Base-by-base conservation (phyloP, 2,113 vertebrate species). In the Sturnus vulgaris region DNA sequence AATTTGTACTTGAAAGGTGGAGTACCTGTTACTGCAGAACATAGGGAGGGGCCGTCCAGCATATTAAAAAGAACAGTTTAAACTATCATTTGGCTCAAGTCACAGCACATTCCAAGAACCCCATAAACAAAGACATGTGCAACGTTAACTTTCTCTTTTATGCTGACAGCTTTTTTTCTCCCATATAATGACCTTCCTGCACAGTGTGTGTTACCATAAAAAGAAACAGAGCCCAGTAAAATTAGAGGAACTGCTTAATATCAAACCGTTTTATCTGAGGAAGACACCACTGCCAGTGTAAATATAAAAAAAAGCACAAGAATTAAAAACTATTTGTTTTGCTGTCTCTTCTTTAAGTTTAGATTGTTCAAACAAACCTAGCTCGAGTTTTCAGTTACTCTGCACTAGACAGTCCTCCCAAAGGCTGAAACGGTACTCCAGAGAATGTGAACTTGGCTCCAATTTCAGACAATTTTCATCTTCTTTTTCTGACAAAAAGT, bases 171-270 rank as follows among this genome's bases (percentile, higher is more conserved):
- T 96, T 95, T 95, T 95, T 95, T 96, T 97, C 97, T 95, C 96
- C 94, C 56, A 42, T 95, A 96, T 98, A 98, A 98, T 98, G 97
- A 98, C 96, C 96, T 98, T 98, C 97, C 96, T 96, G 97, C 98
- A 97, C 97, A 98, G 98, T 98, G 93, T 98, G 98, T 90, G 96
- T 96, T 96, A 93, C 96, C 95, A 97, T 98, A 97, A 97, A 98
- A 98, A 97, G 95, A 97, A 97, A 96, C 96, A 95, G 97, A 94
- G 87, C 86, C 82, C 90, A 91, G 91, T 96, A 97, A 97, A 98
- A 97, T 97, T 96, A 98, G 97, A 98, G 97, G 94, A 97, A 98
- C 95, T 97, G 96, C 96, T 98, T 94, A 97, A 97, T 96, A 97
- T 94, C 86, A 96, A 96, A 97, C 92, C 71, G 95, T 97, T 98